These are phyloP conservation scores for Chrysolina oricalcia DNA, from an alignment of 2,888 invertebrate species.

Conservation along the genomic window DNA sequence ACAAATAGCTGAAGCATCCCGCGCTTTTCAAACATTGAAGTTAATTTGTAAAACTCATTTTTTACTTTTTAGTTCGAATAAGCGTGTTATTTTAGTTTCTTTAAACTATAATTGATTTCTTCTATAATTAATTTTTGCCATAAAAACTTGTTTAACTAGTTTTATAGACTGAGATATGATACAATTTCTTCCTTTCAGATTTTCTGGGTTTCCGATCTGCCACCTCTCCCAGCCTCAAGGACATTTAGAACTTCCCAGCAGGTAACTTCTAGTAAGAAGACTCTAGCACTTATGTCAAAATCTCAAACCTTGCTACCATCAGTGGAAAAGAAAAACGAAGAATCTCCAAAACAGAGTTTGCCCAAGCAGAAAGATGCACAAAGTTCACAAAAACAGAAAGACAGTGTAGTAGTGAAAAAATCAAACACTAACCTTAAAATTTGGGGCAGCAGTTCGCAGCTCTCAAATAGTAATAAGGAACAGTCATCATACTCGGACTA, in stretches of 20 bases:
- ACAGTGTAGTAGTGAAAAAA: conserved; percentile 55
- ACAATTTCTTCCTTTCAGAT: conserved; percentile 69
- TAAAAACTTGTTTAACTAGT: too few relatives aligned
- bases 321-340: conserved; percentile 60
- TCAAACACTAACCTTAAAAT: conserved; percentile 64
- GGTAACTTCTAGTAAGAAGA: conserved; percentile 27
- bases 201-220: conserved; percentile 75
- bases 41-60: too few relatives aligned
- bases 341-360: conserved; percentile 50
- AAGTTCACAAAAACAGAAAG: conserved; percentile 48
- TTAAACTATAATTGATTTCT: too few relatives aligned
- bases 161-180: too few relatives aligned
- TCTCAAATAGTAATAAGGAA: conserved; percentile 59
- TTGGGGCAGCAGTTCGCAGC: conserved; percentile 60
- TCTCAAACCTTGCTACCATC: conserved; percentile 64
- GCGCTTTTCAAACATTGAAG: too few relatives aligned
- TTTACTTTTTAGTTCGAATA: too few relatives aligned
- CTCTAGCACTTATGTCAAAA: conserved; percentile 68
- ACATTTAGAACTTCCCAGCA: conserved; percentile 59
- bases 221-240: conserved; percentile 70
- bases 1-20: too few relatives aligned
- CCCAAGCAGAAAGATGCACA: conserved; percentile 35
- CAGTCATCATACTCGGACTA: conserved; percentile 76
- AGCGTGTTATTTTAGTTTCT: too few relatives aligned
- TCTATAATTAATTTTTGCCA: too few relatives aligned